A percentile compares a stretch with the other conserved stretches of the same genome.
phyloP scores from a whole-genome alignment of 2,888 invertebrate genomes.

The Meliscaeva auricollis region DNA sequence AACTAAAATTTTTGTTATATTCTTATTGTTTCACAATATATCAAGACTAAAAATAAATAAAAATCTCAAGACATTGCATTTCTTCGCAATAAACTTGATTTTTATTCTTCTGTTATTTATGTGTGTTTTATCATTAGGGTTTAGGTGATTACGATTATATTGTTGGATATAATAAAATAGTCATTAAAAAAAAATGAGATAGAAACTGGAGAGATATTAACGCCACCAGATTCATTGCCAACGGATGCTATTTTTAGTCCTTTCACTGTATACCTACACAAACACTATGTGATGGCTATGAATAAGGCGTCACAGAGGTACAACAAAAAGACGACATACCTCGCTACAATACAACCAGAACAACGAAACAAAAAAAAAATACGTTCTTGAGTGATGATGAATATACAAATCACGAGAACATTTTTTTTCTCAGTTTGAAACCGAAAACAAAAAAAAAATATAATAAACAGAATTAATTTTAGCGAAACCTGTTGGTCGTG shows the following conservation, averaged over 20 bases:
- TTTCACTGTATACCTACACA: conserved; percentile 1
- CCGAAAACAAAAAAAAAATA: conserved; percentile 7
- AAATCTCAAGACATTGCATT: conserved; percentile 8
- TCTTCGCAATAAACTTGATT: conserved; percentile 20
- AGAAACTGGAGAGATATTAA: conserved; percentile 57
- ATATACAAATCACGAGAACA: conserved; percentile 42
- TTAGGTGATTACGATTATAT: conserved; percentile 19
- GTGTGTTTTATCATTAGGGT: conserved; percentile 27
- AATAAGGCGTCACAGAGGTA: not conserved
- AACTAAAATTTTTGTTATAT: conserved; percentile 11
- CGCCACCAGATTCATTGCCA: conserved; percentile 49
- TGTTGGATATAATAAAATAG: conserved; percentile 29
- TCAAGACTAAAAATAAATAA: conserved; percentile 28
- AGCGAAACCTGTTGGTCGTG: conserved; percentile 57
- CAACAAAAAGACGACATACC: conserved; percentile 27
- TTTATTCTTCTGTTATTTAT: not conserved
- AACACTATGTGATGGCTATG: not conserved
- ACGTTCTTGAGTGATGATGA: conserved; percentile 59
- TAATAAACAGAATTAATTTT: conserved; percentile 8
- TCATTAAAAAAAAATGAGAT: conserved; percentile 40
- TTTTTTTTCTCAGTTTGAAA: conserved; percentile 13
- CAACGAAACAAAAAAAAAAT: conserved; percentile 10
- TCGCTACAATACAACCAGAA: not conserved
- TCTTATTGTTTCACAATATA: not conserved
- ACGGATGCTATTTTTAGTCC: conserved; percentile 59